Conservation (phyloP, 2,797 vertebrate species). For the Hoplostethus mediterraneus region DNA sequence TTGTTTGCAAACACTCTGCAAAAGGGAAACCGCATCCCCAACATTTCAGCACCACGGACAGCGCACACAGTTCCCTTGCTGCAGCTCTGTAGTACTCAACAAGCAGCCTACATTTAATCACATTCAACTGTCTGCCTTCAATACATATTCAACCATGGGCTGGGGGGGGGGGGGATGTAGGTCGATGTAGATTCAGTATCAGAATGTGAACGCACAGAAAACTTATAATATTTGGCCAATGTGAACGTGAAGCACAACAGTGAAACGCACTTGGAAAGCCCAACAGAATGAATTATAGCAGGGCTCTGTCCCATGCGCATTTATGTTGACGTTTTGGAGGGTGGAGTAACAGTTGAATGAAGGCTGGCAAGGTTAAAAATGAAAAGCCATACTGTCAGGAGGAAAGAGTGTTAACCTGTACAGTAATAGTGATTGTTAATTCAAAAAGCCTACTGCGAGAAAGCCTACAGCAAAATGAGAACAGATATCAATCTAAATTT, state of each 20-base stretch:
- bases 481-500: neutral
- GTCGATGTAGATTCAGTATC: no score
- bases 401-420: neutral
- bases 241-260: conserved; percentile 2
- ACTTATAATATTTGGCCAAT: conserved; percentile 1
- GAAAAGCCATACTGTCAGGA: conserved; percentile 14
- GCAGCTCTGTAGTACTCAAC: neutral
- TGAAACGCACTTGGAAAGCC: neutral
- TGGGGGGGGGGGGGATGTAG: conserved; percentile 21
- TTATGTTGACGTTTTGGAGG: conserved; percentile 50
- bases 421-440: neutral
- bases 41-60: conserved; percentile 80
- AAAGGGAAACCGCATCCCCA: conserved; percentile 10
- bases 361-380: conserved; percentile 11
- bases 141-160: conserved; percentile 30
- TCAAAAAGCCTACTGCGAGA: conserved; percentile 20
- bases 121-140: conserved; percentile 51
- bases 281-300: conserved; percentile 14
- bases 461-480: neutral
- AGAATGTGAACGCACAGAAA: no score
- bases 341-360: conserved; percentile 64
- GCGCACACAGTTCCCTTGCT: conserved; percentile 31
- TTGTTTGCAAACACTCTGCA: neutral
- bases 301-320: conserved; percentile 21
- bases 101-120: conserved; percentile 35